Evolutionary conservation across 2,888 invertebrate genomes (phyloP), one percentile per base, ranked within the genome.

Genomic region (Penaeus monodon): DNA sequence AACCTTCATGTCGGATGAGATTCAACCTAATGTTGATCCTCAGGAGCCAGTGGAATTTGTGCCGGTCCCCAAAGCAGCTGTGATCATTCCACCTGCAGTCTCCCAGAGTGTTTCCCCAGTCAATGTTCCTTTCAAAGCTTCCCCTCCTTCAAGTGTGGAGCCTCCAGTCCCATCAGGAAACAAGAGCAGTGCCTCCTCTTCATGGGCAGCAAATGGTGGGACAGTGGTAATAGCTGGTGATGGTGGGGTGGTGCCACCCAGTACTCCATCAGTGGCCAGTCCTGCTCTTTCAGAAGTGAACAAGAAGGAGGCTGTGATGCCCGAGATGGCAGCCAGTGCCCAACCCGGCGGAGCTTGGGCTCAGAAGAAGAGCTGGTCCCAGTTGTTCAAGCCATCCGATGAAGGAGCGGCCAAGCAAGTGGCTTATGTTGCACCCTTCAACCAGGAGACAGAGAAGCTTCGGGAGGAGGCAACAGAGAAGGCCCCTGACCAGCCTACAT

Each of bases 301-400:
- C 24, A 70, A 70, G 44, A n/a, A 68, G n/a, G 70, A 74, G 44
- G 73, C 76, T 7, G 85, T 81, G 74, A 44, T 74, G 33, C 76
- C 81, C 44, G 66, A 76, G 65, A 29, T 79, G 38, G 66, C 66
- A 74, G 44, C 84, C 57, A 81, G 70, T 33, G 27, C 80, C 29
- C 66, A 44, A 27, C 83, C 88, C 64, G 89, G 83, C 6, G 88
- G 84, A 70, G 88, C 87, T 63, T 90, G 90, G 90, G 90, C 88
- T 49, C 88, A 87, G 80, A 88, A 88, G 70, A 90, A 90, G 73
- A 90, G 86, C 73, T 90, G 90, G 90, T 86, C 86, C 22, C 88
- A 88, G 80, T 65, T 84, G 38, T 90, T 90, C 66, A 89, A 89
- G 44, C 82, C 81, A 29, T 78, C 78, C 65, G 86, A 88, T 70